Evolutionary conservation across 2,113 vertebrate species (phyloP).

Genomic region (Mungos mungo): DNA sequence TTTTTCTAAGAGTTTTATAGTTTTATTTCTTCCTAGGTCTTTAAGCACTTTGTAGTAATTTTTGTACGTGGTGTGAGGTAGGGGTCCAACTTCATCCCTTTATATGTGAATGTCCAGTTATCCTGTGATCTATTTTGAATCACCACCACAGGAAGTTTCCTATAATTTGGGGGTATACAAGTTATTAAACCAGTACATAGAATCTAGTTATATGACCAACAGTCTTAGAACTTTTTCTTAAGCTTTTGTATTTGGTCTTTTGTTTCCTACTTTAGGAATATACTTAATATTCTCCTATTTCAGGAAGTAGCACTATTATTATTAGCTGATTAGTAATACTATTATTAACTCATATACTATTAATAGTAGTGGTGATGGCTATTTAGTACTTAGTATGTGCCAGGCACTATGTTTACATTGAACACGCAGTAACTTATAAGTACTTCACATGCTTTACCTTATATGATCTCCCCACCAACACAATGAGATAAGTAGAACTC

Average conservation of each 20-base stretch:
- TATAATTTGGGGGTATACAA: neutral
- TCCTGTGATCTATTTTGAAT: neutral
- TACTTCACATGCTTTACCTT: neutral
- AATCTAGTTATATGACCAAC: neutral
- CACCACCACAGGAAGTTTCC: neutral
- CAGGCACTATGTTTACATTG: neutral
- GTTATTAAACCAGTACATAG: neutral
- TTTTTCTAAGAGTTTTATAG: neutral
- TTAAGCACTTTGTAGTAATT: constrained; percentile 3
- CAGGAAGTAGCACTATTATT: neutral
- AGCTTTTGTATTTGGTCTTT: neutral
- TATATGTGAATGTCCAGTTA: neutral
- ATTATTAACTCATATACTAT: neutral
- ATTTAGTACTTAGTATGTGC: neutral
- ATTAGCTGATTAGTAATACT: neutral
- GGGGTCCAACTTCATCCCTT: neutral
- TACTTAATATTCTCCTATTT: neutral
- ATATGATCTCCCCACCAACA: neutral
- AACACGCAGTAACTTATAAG: neutral
- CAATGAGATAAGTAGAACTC: neutral
- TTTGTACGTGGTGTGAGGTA: neutral
- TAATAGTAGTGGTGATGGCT: neutral
- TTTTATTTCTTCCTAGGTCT: neutral
- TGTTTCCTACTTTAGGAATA: neutral
- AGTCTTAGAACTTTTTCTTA: neutral